These are phyloP conservation scores for Butorides virescens DNA, from an alignment of 2,113 vertebrate genomes.

Conservation along the genomic window DNA sequence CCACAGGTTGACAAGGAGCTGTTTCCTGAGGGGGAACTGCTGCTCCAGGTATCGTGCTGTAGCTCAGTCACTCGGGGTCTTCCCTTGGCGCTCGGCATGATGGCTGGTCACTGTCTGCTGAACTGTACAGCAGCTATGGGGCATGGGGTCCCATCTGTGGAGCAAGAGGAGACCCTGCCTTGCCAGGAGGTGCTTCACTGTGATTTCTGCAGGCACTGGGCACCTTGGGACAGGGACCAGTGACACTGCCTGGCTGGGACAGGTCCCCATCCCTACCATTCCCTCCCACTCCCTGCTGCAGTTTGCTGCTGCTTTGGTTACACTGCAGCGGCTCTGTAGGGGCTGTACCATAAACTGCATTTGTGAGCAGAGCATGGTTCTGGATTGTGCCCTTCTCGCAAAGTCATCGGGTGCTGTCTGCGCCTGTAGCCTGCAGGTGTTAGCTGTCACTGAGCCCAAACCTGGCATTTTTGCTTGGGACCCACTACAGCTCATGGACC, in stretches of 20 bases:
- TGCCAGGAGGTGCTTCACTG: neutral
- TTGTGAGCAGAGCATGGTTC: neutral
- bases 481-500: neutral
- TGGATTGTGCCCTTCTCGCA: neutral
- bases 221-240: neutral
- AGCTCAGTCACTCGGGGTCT: neutral
- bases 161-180: neutral
- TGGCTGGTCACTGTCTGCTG: neutral
- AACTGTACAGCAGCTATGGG: neutral
- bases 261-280: neutral
- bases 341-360: neutral
- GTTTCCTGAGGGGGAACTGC: conserved; percentile 80
- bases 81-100: rapidly evolving
- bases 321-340: neutral
- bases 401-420: neutral
- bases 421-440: too few species aligned
- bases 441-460: neutral
- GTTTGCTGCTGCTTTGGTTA: neutral
- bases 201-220: neutral
- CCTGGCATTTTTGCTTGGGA: neutral
- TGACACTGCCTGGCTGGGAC: neutral
- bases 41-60: conserved; percentile 74
- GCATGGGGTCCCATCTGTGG: neutral
- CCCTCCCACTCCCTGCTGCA: too few species aligned
- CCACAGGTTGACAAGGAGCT: conserved; percentile 53